Evolutionary conservation across 1,140 invertebrate genomes (phyloP).

Genomic region (Brachionus koreanus): DNA sequence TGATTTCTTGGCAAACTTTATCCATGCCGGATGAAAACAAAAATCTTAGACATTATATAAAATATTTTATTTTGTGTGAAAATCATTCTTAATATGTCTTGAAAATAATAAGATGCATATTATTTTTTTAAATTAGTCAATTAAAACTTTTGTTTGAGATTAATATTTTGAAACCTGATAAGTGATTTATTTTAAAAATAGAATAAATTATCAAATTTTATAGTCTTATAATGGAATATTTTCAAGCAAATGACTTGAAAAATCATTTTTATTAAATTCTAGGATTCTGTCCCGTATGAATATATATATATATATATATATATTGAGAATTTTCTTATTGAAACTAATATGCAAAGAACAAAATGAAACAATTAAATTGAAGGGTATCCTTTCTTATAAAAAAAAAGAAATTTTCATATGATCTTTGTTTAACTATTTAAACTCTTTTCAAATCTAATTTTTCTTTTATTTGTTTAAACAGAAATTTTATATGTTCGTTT

Average conservation of each 20-base stretch:
- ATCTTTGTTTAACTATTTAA: slow-evolving; percentile 36
- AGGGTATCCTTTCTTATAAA: background rate
- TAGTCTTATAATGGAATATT: background rate
- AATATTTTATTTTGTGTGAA: background rate
- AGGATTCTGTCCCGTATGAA: background rate
- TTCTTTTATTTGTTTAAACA: slow-evolving; percentile 19
- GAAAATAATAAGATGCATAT: background rate
- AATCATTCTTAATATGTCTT: background rate
- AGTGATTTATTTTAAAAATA: background rate
- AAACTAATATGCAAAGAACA: background rate
- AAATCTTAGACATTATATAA: background rate
- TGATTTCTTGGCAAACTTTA: too few species aligned
- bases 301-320: background rate
- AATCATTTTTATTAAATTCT: background rate
- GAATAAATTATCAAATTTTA: background rate
- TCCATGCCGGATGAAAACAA: background rate
- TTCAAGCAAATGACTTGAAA: background rate
- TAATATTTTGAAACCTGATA: background rate
- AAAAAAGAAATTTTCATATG: slow-evolving; percentile 15
- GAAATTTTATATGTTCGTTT: background rate
- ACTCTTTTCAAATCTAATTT: background rate
- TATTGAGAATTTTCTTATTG: background rate
- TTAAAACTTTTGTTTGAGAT: background rate
- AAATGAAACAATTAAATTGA: background rate
- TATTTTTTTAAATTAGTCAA: background rate